Base-by-base conservation (phyloP, 2,888 invertebrate genomes). In the Macrophya alboannulata region DNA sequence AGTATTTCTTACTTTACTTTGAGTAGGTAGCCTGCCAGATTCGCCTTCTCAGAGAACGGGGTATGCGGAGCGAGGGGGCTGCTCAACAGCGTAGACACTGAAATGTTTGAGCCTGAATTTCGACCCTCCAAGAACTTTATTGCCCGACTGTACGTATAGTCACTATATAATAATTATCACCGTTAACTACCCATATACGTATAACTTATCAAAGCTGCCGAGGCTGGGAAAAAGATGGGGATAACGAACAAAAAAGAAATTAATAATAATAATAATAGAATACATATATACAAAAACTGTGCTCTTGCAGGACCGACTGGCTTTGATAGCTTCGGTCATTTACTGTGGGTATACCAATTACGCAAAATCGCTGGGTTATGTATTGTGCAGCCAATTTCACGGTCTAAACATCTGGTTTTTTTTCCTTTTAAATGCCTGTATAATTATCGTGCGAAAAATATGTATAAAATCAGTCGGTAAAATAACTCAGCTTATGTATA, bases 241-340 rank as follows among this genome's bases (percentile, higher is more conserved):
- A 2, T 0, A 25, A 37, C 8, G n/a, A 17, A 17, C 1, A 45
- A 45, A 45, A 45, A 45, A 8, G 21, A 12, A 74, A n/a, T 15
- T 12, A 62, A n/a, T 21, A n/a, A n/a, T 21, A 62, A 45, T 25
- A 45, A 72, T 4, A 1, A 43, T n/a, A n/a, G 12, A 45, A 17
- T 0, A 43, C 9, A 21, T 40, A 21, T 40, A 31, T 3, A 31
- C 31, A 21, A n/a, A 62, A 62, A 62, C 25, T 62, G 15, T 15
- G 5, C 62, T 4, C 0, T 62, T 68, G 21, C 37, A 17, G 31
- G 68, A 68, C 68, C 45, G 45, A 74, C 45, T 74, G 72, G 45
- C 21, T 74, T 74, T 74, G 72, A 43, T 77, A 51, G 76, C 77
- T 77, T 77, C 17, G 51, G 31, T 43, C 76, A 77, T 77, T 77